Base-by-base conservation (phyloP, 2,797 vertebrate genomes). In the Mormyrus proboscirostris region DNA sequence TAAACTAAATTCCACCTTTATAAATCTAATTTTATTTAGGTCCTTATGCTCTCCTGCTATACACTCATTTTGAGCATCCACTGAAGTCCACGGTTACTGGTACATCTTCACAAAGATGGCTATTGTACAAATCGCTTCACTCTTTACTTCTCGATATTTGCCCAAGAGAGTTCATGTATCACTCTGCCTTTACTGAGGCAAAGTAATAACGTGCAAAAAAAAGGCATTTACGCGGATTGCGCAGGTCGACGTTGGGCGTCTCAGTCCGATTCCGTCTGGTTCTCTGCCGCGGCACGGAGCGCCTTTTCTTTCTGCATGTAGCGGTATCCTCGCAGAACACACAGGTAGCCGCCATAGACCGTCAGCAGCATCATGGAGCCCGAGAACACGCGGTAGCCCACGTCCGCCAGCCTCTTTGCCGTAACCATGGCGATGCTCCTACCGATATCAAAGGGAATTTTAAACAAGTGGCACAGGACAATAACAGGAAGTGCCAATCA, bases 351-450 rank as follows among this genome's bases (percentile, higher is more conserved):
- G 0, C 96, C 98, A 0, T 99, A 99, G 1, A 94, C 5, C 0
- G 98, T 98, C 91, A 99, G 95, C 88, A 99, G 93, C 94, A 98
- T 95, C 98, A 99, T 99, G 16, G 98, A 97, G 4, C 94, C 91
- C 0, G 98, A 97, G 91, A 99, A 97, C 0, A 96, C 87, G 92
- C 96, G 97, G 91, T 99, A 99, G 14, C 98, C 96, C 0, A 97
- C 57, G 90, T 99, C 97, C 19, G 98, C 98, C 38, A 99, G 90
- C 12, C 96, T 97, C 95, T 97, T 99, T 33, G 92, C 94, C 25
- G 95, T 93, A 51, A 96, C 92, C 98, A 99, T 99, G 91, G 57
- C 59, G 90, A 88, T 90, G n/a, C 10, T 41, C 14, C 57, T 90
- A 55, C 16, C 55, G 62, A 49, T 38, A 38, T n/a, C 53, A 62